These are phyloP conservation scores for Trematomus loennbergii DNA, from an alignment of 2,113 vertebrate species.

Conservation along the genomic window DNA sequence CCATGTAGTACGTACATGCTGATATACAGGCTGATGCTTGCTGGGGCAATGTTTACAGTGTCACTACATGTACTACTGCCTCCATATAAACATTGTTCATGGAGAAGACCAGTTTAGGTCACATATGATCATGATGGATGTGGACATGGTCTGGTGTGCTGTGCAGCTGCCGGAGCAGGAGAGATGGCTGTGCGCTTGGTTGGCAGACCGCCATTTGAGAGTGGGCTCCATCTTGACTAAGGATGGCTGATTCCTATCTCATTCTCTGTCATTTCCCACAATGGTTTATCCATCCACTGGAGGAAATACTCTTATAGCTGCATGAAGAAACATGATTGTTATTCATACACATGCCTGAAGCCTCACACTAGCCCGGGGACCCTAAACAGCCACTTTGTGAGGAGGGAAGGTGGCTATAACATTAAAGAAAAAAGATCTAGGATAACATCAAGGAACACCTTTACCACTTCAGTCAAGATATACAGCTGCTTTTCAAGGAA, in stretches of 20 bases:
- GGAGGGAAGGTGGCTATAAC: not conserved
- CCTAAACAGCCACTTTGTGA: not conserved
- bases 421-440: constrained; percentile 9
- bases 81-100: constrained; percentile 31
- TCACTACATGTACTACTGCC: constrained; percentile 15
- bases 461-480: constrained; percentile 12
- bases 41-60: constrained; percentile 22
- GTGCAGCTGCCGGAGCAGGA: constrained; percentile 37
- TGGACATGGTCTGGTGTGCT: constrained; percentile 57
- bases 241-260: constrained; percentile 66
- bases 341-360: constrained; percentile 50
- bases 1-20: not conserved
- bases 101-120: constrained; percentile 46
- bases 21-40: constrained; percentile 2
- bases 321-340: constrained; percentile 54
- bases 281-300: constrained; percentile 41
- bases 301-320: constrained; percentile 16
- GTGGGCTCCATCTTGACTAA: constrained; percentile 61
- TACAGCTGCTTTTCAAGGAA: constrained; percentile 6
- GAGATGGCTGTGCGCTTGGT: constrained; percentile 41
- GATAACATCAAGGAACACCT: not conserved
- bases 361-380: constrained; percentile 5
- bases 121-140: constrained; percentile 59
- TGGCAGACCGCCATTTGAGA: constrained; percentile 62
- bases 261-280: constrained; percentile 42